Conservation (phyloP, 92 coral and sea anemone genomes). For the Heliopora coerulea region DNA sequence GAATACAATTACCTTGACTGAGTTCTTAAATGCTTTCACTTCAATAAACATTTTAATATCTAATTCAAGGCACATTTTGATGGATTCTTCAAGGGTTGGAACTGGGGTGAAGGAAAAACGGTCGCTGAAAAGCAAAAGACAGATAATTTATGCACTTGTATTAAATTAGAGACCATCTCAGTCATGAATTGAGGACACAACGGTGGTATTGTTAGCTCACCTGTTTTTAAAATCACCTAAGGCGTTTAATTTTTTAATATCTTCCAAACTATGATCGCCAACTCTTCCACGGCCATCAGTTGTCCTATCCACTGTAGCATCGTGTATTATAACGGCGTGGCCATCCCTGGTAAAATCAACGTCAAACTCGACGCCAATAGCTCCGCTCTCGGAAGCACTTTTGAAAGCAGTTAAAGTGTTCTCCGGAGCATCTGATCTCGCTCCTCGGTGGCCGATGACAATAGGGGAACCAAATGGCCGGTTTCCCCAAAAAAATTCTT, state of each 20-base stretch:
- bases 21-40: slow-evolving; percentile 67
- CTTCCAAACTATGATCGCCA: slow-evolving; percentile 66
- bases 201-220: too few species aligned
- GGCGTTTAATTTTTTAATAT: slow-evolving; percentile 67
- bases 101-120: slow-evolving; percentile 61
- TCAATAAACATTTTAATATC: slow-evolving; percentile 92
- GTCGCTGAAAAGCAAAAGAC: slow-evolving; percentile 51
- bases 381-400: slow-evolving; percentile 83
- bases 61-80: slow-evolving; percentile 67
- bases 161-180: too few species aligned
- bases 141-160: too few species aligned
- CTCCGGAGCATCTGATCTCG: slow-evolving; percentile 81
- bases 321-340: slow-evolving; percentile 92
- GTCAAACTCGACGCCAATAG: slow-evolving; percentile 89
- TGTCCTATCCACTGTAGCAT: slow-evolving; percentile 84
- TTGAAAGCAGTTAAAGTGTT: slow-evolving; percentile 85
- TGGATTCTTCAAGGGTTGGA: slow-evolving; percentile 78
- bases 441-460: slow-evolving; percentile 84
- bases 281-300: slow-evolving; percentile 87
- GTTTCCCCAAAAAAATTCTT: slow-evolving; percentile 47
- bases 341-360: slow-evolving; percentile 96
- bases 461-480: slow-evolving; percentile 57
- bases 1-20: slow-evolving; percentile 61
- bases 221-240: slow-evolving; percentile 19
- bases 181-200: too few species aligned